phyloP scores from a whole-genome alignment of 2,113 vertebrate genomes.

The Prochilodus magdalenae region DNA sequence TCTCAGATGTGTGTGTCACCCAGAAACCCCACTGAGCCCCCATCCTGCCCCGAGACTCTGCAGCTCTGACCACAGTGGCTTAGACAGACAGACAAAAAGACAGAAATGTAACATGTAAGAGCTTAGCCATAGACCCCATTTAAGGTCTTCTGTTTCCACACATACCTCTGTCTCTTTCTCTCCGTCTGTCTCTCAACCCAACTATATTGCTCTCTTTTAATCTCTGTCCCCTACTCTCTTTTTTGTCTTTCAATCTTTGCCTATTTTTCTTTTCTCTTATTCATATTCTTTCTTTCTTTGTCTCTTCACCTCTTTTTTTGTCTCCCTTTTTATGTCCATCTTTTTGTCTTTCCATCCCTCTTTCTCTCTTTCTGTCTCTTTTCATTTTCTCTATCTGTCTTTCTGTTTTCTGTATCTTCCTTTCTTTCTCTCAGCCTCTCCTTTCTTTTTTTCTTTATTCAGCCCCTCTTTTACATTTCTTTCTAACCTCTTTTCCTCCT shows the following conservation, averaged over 20 bases:
- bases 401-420: background rate
- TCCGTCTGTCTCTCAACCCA: no score
- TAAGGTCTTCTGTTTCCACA: background rate
- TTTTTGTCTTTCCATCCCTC: background rate
- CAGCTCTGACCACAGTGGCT: constrained; percentile 32
- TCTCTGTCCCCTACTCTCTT: background rate
- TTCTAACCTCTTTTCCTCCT: no score
- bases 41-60: constrained; percentile 8
- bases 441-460: no score
- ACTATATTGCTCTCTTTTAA: background rate
- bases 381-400: no score
- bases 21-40: constrained; percentile 34
- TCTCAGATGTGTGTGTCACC: constrained; percentile 47
- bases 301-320: no score
- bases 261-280: background rate
- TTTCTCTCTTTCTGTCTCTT: background rate
- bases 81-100: background rate
- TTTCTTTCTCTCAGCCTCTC: no score
- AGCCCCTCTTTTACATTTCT: no score
- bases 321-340: background rate
- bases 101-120: no score
- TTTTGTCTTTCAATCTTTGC: background rate
- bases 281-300: no score
- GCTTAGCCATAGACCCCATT: background rate
- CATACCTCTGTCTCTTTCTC: background rate